A percentile compares a stretch with the other conserved stretches of the same genome.
Evolutionary conservation across 2,797 vertebrate species (phyloP).

Genomic region (Lates japonicus): DNA sequence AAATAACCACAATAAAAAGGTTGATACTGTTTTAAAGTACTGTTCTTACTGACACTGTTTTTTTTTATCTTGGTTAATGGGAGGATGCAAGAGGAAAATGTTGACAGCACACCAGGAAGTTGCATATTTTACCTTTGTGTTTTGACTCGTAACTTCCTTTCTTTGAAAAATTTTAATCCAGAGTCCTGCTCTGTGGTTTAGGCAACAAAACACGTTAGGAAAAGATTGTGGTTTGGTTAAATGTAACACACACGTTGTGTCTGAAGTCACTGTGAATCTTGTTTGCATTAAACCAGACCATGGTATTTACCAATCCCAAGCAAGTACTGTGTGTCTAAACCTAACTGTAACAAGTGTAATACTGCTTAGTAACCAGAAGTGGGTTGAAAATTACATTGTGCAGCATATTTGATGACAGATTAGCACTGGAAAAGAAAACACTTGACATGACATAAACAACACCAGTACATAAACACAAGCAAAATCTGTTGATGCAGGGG

Average conservation of each 20-base stretch:
- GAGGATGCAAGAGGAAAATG: not conserved
- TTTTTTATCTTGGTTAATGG: not conserved
- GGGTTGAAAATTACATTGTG: no score
- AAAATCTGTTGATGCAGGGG: not conserved
- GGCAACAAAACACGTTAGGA: no score
- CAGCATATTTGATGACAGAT: no score
- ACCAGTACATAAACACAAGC: not conserved
- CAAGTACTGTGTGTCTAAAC: no score
- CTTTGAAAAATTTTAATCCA: not conserved
- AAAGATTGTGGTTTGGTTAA: no score
- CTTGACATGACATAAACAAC: slow-evolving; percentile 3
- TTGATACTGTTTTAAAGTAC: not conserved
- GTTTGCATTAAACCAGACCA: no score
- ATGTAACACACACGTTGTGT: no score
- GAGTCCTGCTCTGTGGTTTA: no score
- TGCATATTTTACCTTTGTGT: not conserved
- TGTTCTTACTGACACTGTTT: not conserved
- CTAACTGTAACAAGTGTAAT: no score
- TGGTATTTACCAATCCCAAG: no score
- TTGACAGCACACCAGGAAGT: not conserved
- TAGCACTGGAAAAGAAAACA: not conserved
- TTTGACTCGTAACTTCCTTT: not conserved
- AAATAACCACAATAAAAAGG: not conserved
- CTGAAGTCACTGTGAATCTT: no score
- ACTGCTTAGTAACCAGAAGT: no score